These are phyloP conservation scores for Trachemys scripta DNA, from an alignment of 2,113 vertebrate species.

Conservation along the genomic window DNA sequence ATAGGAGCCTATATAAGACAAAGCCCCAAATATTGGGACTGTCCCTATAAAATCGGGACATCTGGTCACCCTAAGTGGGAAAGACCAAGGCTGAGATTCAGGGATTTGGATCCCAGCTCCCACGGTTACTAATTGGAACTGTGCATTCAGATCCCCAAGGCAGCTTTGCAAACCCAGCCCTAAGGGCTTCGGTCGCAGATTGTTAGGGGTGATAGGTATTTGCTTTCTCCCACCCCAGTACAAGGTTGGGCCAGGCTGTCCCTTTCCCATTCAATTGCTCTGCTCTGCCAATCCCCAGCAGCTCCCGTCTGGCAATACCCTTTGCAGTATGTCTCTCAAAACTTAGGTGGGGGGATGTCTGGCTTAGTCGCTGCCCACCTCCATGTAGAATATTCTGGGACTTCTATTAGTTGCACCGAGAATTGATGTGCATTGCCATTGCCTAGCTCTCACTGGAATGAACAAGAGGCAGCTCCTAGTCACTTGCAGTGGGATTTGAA, in stretches of 20 bases:
- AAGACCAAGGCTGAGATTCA: conserved; percentile 1
- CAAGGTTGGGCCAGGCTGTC: neutral
- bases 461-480: neutral
- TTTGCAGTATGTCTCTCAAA: neutral
- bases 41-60: no score
- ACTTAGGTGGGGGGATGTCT: neutral
- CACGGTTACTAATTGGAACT: neutral
- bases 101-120: conserved; percentile 6
- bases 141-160: neutral
- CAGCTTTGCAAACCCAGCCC: neutral
- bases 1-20: no score
- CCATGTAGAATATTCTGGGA: neutral
- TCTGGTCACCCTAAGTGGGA: neutral
- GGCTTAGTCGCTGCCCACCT: neutral
- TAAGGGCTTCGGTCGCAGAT: neutral
- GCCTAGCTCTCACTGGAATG: neutral
- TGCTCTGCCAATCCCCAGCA: neutral
- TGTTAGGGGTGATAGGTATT: neutral
- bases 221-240: neutral
- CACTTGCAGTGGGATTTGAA: neutral
- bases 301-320: neutral
- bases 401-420: neutral
- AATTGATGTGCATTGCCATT: rapidly evolving
- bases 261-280: neutral
- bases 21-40: no score